Percentiles rank a stretch among this genome's conserved stretches.
These are phyloP conservation scores for Eristalis tenax DNA, from an alignment of 2,888 invertebrate species.

Conservation along the genomic window DNA sequence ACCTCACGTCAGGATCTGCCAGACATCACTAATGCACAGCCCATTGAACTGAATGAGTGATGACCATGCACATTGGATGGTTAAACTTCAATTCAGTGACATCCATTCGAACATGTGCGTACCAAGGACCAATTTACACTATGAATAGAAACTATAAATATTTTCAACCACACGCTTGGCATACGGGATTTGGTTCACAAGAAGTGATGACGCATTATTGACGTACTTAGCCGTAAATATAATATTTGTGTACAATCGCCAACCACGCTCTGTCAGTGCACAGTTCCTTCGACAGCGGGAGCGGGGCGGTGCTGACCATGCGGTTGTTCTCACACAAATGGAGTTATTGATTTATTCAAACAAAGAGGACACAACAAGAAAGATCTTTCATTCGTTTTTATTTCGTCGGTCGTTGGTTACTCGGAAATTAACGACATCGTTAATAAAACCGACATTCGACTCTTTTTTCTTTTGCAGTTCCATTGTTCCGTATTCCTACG, in stretches of 20 bases:
- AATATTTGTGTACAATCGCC: neutral
- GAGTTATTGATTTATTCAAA: neutral
- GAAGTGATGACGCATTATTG: neutral
- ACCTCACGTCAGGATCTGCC: neutral
- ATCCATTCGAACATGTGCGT: neutral
- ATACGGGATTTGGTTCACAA: neutral
- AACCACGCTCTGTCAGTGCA: neutral
- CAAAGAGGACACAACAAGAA: neutral
- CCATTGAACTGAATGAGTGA: neutral
- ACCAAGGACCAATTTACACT: neutral
- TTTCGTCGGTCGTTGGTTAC: neutral
- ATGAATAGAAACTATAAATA: neutral
- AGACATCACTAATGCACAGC: neutral
- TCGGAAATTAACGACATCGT: slow-evolving; percentile 1
- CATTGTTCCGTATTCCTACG: neutral
- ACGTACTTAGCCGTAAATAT: neutral
- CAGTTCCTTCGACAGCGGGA: neutral
- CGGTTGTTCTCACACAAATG: neutral
- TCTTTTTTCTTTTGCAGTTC: neutral
- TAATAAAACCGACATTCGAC: neutral
- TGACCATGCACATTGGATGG: neutral
- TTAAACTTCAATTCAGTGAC: neutral
- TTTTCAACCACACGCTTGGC: neutral
- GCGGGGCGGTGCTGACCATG: neutral
- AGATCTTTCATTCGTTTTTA: neutral